phyloP scores from a whole-genome alignment of 1,140 invertebrate species.

The Lysiphlebus fabarum region DNA sequence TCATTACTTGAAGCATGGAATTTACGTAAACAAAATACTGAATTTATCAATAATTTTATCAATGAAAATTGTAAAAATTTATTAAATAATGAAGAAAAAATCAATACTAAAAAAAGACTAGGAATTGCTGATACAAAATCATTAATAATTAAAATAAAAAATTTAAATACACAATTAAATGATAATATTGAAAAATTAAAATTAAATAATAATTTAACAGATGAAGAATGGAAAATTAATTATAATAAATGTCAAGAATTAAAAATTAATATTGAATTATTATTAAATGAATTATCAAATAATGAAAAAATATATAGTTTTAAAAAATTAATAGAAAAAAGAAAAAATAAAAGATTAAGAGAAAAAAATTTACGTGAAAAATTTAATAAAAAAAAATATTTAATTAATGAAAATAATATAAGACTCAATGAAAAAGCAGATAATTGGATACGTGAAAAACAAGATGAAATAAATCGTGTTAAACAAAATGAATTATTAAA shows the following conservation, averaged over 20 bases:
- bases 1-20: conserved; percentile 13
- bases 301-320: conserved; percentile 48
- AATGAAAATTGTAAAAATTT: conserved; percentile 1
- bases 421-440: conserved; percentile 56
- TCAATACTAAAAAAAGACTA: conserved; percentile 21
- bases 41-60: conserved; percentile 38
- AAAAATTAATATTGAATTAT: conserved; percentile 25
- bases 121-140: conserved; percentile 43
- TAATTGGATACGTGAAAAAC: conserved; percentile 61
- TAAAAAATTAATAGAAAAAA: conserved; percentile 53
- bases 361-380: conserved; percentile 52
- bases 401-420: conserved; percentile 43
- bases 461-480: conserved; percentile 61
- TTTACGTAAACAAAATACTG: conserved; percentile 32
- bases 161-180: conserved; percentile 49
- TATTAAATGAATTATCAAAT: conserved; percentile 52
- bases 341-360: conserved; percentile 58
- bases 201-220: conserved; percentile 48
- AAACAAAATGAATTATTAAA: conserved; percentile 67
- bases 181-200: conserved; percentile 40
- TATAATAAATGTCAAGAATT: conserved; percentile 40
- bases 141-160: conserved; percentile 40
- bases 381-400: conserved; percentile 49
- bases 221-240: conserved; percentile 57
- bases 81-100: conserved; percentile 20